Percentiles rank a stretch among this genome's conserved stretches.
Conservation (phyloP, 2,888 invertebrate species). For the Lasioglossum pauxillum region DNA sequence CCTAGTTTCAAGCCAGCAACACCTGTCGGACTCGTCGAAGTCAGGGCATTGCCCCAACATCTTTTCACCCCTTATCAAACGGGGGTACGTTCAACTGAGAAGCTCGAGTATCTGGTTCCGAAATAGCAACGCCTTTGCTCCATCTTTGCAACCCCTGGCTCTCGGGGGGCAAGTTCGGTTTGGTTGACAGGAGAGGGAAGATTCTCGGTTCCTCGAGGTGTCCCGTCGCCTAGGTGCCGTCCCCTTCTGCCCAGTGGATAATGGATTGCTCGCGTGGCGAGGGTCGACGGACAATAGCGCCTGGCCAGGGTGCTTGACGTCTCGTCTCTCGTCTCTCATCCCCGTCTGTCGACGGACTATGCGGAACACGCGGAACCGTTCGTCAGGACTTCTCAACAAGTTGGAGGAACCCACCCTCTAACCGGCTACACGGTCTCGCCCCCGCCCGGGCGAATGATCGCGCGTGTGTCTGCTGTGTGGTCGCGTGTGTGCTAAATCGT, state of each 20-base stretch:
- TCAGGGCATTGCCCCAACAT: background rate
- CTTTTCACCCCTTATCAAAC: background rate
- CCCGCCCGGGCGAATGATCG: background rate
- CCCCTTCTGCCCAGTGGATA: slow-evolving; percentile 39
- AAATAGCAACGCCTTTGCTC: too few species aligned
- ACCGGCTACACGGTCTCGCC: background rate
- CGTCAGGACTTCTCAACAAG: slow-evolving; percentile 60
- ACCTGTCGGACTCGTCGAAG: background rate
- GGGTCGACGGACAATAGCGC: slow-evolving; percentile 53
- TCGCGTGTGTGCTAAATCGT: slow-evolving; percentile 9
- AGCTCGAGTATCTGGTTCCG: too few species aligned
- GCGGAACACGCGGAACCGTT: slow-evolving; percentile 41
- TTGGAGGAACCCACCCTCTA: slow-evolving; percentile 47
- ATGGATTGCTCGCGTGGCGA: slow-evolving; percentile 60
- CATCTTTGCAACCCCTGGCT: too few species aligned
- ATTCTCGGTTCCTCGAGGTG: background rate
- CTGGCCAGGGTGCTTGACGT: slow-evolving; percentile 39
- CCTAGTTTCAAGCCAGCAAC: background rate
- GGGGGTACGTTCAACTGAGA: too few species aligned
- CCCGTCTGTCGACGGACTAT: slow-evolving; percentile 32
- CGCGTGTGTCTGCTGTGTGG: slow-evolving; percentile 5
- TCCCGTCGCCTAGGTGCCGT: background rate
- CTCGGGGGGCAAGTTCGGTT: background rate
- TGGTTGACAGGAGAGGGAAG: background rate
- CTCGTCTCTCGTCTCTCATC: slow-evolving; percentile 10